phyloP scores from a whole-genome alignment of 2,797 vertebrate genomes.

The Eulemur coronatus region DNA sequence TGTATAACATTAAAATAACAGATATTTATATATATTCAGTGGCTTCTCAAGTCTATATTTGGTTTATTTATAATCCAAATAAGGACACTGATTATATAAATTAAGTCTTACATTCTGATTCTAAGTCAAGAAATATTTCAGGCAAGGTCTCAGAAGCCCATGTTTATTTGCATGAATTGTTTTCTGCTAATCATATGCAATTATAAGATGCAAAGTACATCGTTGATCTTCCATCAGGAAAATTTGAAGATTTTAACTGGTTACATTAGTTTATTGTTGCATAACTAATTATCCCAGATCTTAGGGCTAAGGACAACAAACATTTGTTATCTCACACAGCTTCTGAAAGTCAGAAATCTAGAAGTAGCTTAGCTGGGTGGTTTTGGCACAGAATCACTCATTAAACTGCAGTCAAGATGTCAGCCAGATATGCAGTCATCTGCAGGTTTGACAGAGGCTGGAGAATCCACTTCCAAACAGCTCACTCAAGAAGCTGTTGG shows the following conservation, averaged over 20 bases:
- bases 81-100: not conserved
- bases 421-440: not conserved
- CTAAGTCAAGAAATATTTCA: not conserved
- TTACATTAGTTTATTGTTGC: not conserved
- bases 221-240: not conserved
- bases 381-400: not conserved
- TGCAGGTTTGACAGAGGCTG: not conserved
- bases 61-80: slow-evolving; percentile 20
- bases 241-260: not conserved
- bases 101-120: not conserved
- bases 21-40: not conserved
- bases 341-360: not conserved
- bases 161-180: not conserved
- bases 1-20: not conserved
- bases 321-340: not conserved
- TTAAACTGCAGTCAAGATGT: not conserved
- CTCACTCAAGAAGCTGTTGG: not conserved
- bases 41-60: not conserved
- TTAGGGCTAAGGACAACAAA: not conserved
- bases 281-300: not conserved
- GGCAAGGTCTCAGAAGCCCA: not conserved
- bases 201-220: not conserved
- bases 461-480: not conserved
- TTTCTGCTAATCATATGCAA: not conserved
- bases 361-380: not conserved